Base-by-base conservation (phyloP, 2,888 invertebrate species). In the Athripsodes cinereus region DNA sequence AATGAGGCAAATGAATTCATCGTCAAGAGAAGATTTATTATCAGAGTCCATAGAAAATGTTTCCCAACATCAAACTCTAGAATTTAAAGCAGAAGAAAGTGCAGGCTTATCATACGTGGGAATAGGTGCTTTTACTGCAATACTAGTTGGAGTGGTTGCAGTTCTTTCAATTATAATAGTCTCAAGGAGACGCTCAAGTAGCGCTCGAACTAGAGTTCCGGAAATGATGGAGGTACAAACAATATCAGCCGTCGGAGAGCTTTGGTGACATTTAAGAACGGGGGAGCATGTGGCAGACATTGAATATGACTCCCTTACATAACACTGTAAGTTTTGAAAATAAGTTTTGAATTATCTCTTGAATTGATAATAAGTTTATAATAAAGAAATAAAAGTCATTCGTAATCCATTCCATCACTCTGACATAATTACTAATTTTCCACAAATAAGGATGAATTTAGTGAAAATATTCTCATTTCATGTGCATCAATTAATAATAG, bases 201-300 rank as follows among this genome's bases (percentile, higher is more conserved):
- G 31, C 16, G 35, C 46, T 13, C 26, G 46, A 10, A 69, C 71
- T 55, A 71, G 72, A 56, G 67, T 69, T 31, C 73, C 72, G 65
- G 76, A 78, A 67, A 77, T 78, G 69, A 78, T 86, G 75, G 86
- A 86, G 71, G 85, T 85, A 70, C 74, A 78, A 55, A 78, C 77
- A 71, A 79, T 79, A 67, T 64, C 75, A 78, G 35, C 84, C 58
- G 82, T 85, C 53, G 80, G 83, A 50, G 86, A 87, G 67, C 76
- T 86, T 61, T 87, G 87, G 87, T 86, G 86, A 87, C 84, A 82
- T 69, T 71, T 81, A 69, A 76, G 80, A 66, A 78, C 78, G 73
- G 75, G 77, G 74, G 78, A 76, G 59, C 70, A 68, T 72, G 75
- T 77, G 44, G 78, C 77, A 67, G 81, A 81, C 73, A 81, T 75